Evolutionary conservation across 2,888 invertebrate species (phyloP).

Genomic region (Nomada ferruginata): DNA sequence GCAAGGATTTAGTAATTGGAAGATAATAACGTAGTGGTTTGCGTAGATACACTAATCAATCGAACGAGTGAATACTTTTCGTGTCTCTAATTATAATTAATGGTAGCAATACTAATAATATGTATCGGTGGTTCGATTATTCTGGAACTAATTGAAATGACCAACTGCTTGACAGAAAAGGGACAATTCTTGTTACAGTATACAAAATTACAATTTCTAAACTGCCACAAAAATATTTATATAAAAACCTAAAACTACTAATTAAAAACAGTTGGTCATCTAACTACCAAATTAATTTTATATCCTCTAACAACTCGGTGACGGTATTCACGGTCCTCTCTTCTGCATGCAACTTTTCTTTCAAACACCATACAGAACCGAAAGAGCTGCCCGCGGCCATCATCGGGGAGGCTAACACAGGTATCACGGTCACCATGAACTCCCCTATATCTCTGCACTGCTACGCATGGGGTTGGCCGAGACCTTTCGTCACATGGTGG

Average conservation of each 20-base stretch:
- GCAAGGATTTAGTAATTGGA: background rate
- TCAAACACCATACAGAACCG: constrained; percentile 86
- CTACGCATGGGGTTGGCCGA: constrained; percentile 92
- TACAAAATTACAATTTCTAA: background rate
- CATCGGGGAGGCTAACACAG: constrained; percentile 88
- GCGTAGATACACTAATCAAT: background rate
- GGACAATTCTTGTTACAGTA: background rate
- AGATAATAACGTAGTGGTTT: background rate
- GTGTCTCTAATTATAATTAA: background rate
- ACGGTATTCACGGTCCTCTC: constrained; percentile 39
- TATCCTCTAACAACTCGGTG: constrained; percentile 7
- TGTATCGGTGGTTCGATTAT: background rate
- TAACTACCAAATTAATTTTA: background rate
- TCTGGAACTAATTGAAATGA: background rate
- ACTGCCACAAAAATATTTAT: background rate
- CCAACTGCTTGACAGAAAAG: background rate
- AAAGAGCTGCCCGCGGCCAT: constrained; percentile 87
- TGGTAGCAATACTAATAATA: background rate
- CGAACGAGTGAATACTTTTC: background rate
- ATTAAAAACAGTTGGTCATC: background rate
- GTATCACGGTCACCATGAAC: constrained; percentile 89
- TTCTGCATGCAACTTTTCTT: constrained; percentile 62
- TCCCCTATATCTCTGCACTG: constrained; percentile 90
- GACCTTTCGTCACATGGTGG: constrained; percentile 94
- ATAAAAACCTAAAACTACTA: no score